Percentiles rank a stretch among this genome's conserved stretches.
Conservation (phyloP, 1,140 invertebrate genomes). For the Calliphora vicina region DNA sequence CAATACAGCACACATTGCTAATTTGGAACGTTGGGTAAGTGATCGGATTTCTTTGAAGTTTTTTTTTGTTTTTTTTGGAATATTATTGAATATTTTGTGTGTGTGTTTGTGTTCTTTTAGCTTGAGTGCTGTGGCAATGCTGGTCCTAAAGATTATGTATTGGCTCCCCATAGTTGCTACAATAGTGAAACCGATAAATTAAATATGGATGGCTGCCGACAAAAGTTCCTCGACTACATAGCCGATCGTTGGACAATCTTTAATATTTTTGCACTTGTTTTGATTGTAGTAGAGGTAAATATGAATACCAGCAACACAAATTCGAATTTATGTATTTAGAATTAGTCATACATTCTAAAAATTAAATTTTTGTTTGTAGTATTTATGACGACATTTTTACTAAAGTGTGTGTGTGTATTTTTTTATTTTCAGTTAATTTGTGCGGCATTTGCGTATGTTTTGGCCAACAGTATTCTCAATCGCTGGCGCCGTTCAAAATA, state of each 20-base stretch:
- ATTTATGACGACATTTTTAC: background rate
- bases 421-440: conserved; percentile 50
- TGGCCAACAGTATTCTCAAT: conserved; percentile 60
- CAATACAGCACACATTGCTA: conserved; percentile 53
- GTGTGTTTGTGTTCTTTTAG: conserved; percentile 54
- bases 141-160: conserved; percentile 63
- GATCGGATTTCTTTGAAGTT: background rate
- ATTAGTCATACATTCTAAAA: background rate
- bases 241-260: conserved; percentile 51
- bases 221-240: conserved; percentile 55
- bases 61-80: background rate
- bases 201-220: conserved; percentile 60
- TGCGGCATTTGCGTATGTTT: conserved; percentile 51
- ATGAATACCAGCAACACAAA: background rate
- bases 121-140: conserved; percentile 71
- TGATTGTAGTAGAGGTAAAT: conserved; percentile 53
- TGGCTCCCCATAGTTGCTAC: conserved; percentile 62
- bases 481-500: conserved; percentile 61
- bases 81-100: background rate
- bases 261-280: conserved; percentile 49
- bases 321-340: background rate
- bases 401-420: background rate
- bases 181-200: conserved; percentile 49
- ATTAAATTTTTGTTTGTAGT: too few relatives aligned
- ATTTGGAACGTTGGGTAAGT: conserved; percentile 55